phyloP scores from a whole-genome alignment of 1,140 invertebrate species.

The Nymphalis io region DNA sequence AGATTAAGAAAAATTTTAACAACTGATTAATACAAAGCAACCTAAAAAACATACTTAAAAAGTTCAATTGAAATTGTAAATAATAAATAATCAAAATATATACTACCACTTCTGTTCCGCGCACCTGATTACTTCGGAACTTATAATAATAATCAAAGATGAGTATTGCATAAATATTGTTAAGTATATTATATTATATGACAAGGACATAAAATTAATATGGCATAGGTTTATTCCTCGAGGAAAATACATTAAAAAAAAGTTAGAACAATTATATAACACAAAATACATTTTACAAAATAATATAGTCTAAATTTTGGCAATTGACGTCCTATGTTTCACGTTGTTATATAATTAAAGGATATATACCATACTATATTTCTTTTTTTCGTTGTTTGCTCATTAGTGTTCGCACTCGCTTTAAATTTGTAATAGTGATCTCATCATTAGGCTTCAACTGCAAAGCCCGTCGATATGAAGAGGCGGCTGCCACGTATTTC shows the following conservation, averaged over 20 bases:
- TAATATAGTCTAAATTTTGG: slow-evolving; percentile 50
- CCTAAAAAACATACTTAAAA: background rate
- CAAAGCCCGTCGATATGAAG: slow-evolving; percentile 91
- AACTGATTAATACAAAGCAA: background rate
- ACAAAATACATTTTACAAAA: background rate
- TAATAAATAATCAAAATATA: background rate
- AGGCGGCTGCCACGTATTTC: slow-evolving; percentile 91
- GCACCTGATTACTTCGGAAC: background rate
- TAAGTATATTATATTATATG: too few species aligned
- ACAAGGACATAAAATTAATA: too few species aligned
- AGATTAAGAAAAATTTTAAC: slow-evolving; percentile 1
- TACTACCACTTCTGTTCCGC: background rate
- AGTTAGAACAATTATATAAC: background rate
- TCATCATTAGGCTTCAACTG: slow-evolving; percentile 91
- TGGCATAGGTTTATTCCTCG: too few species aligned
- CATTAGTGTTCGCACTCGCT: slow-evolving; percentile 84
- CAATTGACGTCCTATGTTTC: slow-evolving; percentile 62
- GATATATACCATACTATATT: slow-evolving; percentile 6
- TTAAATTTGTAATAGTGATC: slow-evolving; percentile 93
- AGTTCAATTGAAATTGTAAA: background rate
- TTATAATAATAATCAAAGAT: background rate
- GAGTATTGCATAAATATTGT: too few species aligned
- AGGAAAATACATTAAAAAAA: background rate
- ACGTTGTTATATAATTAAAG: slow-evolving; percentile 3
- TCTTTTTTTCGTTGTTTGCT: slow-evolving; percentile 69